These are phyloP conservation scores for Teleiodes luculella DNA, from an alignment of 2,888 invertebrate species.

Conservation along the genomic window DNA sequence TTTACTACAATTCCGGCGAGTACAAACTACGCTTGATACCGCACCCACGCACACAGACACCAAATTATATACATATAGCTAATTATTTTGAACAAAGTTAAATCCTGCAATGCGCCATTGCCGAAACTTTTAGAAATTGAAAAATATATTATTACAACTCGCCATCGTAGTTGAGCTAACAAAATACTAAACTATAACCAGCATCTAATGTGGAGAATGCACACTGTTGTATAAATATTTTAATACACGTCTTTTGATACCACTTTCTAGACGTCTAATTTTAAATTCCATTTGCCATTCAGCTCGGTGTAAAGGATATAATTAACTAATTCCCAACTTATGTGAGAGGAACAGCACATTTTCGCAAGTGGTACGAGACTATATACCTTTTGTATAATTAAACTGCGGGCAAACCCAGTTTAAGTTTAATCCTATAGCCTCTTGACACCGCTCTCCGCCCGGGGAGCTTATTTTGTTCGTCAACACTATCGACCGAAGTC, in stretches of 20 bases:
- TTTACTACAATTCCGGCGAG: slow-evolving; percentile 44
- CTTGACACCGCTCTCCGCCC: slow-evolving; percentile 70
- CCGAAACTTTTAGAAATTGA: slow-evolving; percentile 41
- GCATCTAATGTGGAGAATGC: neutral
- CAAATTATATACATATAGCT: slow-evolving; percentile 33
- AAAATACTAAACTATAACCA: slow-evolving; percentile 22
- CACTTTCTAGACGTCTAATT: slow-evolving; percentile 55
- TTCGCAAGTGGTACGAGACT: slow-evolving; percentile 55
- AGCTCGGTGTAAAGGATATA: slow-evolving; percentile 57
- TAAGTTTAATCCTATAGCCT: slow-evolving; percentile 78
- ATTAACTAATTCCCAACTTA: slow-evolving; percentile 69
- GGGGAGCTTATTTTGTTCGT: slow-evolving; percentile 75
- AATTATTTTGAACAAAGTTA: slow-evolving; percentile 47
- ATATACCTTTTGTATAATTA: slow-evolving; percentile 76
- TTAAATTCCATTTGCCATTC: slow-evolving; percentile 61
- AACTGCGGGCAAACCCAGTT: slow-evolving; percentile 74
- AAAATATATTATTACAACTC: slow-evolving; percentile 41
- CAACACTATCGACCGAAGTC: slow-evolving; percentile 73
- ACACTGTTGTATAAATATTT: slow-evolving; percentile 6
- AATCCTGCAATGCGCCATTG: slow-evolving; percentile 57
- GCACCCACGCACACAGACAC: slow-evolving; percentile 33
- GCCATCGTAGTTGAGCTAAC: slow-evolving; percentile 32
- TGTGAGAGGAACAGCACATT: slow-evolving; percentile 56
- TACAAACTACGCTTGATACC: slow-evolving; percentile 43
- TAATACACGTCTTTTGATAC: slow-evolving; percentile 35